Evolutionary conservation across 2,113 vertebrate genomes (phyloP).

Genomic region (Larimichthys polyactis): DNA sequence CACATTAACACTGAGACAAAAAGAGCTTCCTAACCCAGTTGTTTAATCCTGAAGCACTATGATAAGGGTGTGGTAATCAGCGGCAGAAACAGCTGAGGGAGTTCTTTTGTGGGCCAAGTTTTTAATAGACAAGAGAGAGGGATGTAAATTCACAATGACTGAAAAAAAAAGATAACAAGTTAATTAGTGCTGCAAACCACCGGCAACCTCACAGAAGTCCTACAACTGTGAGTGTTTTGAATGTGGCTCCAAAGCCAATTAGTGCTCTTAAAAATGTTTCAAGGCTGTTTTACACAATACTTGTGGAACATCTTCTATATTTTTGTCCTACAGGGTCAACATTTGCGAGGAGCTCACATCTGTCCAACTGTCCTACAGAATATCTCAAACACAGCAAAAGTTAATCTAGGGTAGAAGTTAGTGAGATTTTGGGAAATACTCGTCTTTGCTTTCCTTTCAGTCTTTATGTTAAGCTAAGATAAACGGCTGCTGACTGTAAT

Average conservation of each 20-base stretch:
- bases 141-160: slow-evolving; percentile 43
- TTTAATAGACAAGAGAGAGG: slow-evolving; percentile 57
- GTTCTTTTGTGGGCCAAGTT: slow-evolving; percentile 54
- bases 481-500: neutral
- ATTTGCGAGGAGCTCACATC: neutral
- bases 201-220: slow-evolving; percentile 30
- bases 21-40: slow-evolving; percentile 39
- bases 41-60: slow-evolving; percentile 36
- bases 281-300: slow-evolving; percentile 8
- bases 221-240: slow-evolving; percentile 17
- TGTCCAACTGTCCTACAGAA: neutral
- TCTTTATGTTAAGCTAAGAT: too few species aligned
- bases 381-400: neutral
- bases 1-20: slow-evolving; percentile 32
- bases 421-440: neutral
- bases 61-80: slow-evolving; percentile 56
- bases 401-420: neutral
- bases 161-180: slow-evolving; percentile 47
- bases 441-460: neutral
- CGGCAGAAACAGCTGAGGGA: slow-evolving; percentile 30
- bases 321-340: neutral
- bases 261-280: slow-evolving; percentile 36
- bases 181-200: slow-evolving; percentile 57
- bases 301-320: slow-evolving; percentile 15
- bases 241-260: slow-evolving; percentile 41